These are phyloP conservation scores for Listronotus bonariensis DNA, from an alignment of 1,140 invertebrate genomes.

Conservation along the genomic window DNA sequence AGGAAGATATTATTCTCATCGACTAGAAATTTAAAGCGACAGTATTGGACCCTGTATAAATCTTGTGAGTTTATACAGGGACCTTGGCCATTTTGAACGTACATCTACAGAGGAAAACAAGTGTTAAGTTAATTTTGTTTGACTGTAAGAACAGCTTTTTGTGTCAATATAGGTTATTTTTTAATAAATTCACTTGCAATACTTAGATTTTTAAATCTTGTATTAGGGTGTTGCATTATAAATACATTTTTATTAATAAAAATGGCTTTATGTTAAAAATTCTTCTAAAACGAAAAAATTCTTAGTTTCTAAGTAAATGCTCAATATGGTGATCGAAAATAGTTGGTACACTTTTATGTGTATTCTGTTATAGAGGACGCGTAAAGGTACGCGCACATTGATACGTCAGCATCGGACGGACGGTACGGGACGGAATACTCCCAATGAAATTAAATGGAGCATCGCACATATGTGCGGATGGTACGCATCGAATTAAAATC, in stretches of 20 bases:
- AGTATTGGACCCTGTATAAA: constrained; percentile 9
- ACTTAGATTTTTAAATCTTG: constrained; percentile 11
- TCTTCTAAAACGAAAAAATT: too few species aligned
- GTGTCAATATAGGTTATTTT: constrained; percentile 4
- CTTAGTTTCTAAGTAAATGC: too few species aligned
- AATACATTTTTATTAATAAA: constrained; percentile 21
- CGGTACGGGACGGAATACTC: too few species aligned
- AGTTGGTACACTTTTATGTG: too few species aligned
- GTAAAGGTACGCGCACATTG: too few species aligned
- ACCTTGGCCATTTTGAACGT: constrained; percentile 15
- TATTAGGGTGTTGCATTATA: constrained; percentile 24
- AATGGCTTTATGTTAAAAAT: too few species aligned
- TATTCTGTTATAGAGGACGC: too few species aligned
- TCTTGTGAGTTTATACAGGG: not conserved
- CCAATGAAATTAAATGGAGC: too few species aligned
- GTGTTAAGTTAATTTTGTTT: not conserved
- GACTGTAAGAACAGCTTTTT: not conserved
- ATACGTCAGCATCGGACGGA: too few species aligned
- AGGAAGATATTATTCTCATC: constrained; percentile 87
- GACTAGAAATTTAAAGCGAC: constrained; percentile 55
- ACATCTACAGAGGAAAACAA: constrained; percentile 9
- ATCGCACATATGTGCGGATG: too few species aligned
- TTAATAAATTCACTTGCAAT: constrained; percentile 9
- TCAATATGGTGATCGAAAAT: too few species aligned
- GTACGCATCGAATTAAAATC: too few species aligned